Conservation (phyloP, 2,888 invertebrate genomes). For the Caenorhabditis panamensis region DNA sequence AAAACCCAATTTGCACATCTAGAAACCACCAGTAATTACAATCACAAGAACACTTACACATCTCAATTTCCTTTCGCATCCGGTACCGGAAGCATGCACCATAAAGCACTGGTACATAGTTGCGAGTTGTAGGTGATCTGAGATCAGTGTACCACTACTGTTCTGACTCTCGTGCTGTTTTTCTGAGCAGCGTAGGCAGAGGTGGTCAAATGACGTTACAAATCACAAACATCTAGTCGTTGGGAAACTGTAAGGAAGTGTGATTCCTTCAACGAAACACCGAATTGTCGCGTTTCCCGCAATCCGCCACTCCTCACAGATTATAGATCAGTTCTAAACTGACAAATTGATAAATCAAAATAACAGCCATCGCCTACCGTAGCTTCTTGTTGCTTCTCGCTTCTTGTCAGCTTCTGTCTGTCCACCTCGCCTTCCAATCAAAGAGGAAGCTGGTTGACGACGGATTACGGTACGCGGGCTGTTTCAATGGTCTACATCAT, state of each 20-base stretch:
- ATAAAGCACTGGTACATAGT: too few relatives aligned
- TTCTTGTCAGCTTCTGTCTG: neutral
- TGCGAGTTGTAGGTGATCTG: slow-evolving; percentile 1
- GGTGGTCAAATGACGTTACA: too few relatives aligned
- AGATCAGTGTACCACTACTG: slow-evolving; percentile 9
- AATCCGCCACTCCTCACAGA: neutral
- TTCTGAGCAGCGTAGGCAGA: slow-evolving; percentile 25
- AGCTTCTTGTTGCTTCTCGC: neutral
- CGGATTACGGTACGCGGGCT: neutral
- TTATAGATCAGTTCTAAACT: slow-evolving; percentile 10
- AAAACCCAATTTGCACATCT: too few relatives aligned
- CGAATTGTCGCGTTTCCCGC: neutral
- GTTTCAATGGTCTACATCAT: slow-evolving; percentile 8
- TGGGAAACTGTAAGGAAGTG: neutral
- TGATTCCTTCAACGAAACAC: slow-evolving; percentile 8
- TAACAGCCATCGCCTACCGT: neutral
- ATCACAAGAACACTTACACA: too few relatives aligned
- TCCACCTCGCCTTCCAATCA: neutral
- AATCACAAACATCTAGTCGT: too few relatives aligned
- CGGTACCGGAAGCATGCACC: too few relatives aligned
- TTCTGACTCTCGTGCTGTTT: slow-evolving; percentile 31
- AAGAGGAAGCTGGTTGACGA: too few relatives aligned
- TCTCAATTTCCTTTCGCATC: too few relatives aligned
- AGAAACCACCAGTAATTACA: too few relatives aligned
- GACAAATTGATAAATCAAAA: slow-evolving; percentile 2